phyloP scores from a whole-genome alignment of 2,888 invertebrate genomes.

The Myathropa florea region DNA sequence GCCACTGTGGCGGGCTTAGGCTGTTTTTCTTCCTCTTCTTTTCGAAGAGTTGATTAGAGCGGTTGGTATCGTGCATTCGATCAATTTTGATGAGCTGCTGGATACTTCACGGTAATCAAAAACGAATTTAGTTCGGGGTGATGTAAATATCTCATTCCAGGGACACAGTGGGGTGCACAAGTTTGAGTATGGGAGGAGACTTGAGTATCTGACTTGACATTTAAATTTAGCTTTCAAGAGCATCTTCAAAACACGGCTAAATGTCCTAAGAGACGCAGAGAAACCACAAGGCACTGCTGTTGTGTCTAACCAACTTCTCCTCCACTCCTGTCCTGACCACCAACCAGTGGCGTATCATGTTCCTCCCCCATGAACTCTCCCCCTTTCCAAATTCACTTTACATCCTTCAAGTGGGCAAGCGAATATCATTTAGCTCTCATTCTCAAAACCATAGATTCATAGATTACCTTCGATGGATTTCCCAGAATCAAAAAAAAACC shows the following conservation, averaged over 20 bases:
- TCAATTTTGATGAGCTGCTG: not conserved
- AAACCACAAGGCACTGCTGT: no score
- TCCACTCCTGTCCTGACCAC: no score
- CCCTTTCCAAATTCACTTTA: not conserved
- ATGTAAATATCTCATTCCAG: no score
- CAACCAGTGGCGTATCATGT: no score
- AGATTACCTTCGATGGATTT: not conserved
- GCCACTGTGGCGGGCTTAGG: not conserved
- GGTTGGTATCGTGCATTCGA: constrained; percentile 1
- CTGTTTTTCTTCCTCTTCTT: not conserved
- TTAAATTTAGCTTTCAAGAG: no score
- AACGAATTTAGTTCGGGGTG: not conserved
- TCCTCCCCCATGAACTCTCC: not conserved
- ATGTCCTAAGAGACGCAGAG: no score
- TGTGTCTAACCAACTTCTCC: no score
- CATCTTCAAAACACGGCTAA: no score
- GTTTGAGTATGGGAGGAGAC: not conserved
- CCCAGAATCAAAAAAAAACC: not conserved
- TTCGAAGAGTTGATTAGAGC: constrained; percentile 5
- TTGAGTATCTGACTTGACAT: not conserved
- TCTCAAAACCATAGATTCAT: not conserved
- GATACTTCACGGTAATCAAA: constrained; percentile 16
- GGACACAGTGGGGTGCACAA: not conserved
- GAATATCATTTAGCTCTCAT: not conserved
- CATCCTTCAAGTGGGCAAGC: not conserved